Conservation (phyloP, 2,888 invertebrate genomes). For the Rapana venosa region DNA sequence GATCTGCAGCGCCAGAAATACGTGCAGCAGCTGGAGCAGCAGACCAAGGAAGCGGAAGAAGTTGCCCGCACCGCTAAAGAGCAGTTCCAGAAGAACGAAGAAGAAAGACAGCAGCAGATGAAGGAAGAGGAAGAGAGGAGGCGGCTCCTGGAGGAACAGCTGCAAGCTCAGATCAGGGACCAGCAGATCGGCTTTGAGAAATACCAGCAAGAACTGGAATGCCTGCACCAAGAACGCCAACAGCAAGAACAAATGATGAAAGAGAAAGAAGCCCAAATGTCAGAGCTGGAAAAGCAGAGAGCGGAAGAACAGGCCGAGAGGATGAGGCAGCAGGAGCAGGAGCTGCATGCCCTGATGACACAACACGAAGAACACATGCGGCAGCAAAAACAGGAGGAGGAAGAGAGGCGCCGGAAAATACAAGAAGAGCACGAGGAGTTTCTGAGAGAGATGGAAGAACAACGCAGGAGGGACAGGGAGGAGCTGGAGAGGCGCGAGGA, state of each 20-base stretch:
- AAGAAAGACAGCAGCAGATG: background rate
- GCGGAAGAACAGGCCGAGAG: conserved; percentile 23
- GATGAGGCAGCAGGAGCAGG: background rate
- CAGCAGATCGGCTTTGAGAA: conserved; percentile 19
- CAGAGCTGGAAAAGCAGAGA: background rate
- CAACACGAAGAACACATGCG: background rate
- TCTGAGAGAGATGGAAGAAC: background rate
- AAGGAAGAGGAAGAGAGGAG: background rate
- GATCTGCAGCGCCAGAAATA: conserved; percentile 29
- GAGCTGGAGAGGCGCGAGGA: background rate
- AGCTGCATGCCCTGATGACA: background rate
- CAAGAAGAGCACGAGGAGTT: background rate
- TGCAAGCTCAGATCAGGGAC: background rate
- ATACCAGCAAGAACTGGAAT: conserved; percentile 2
- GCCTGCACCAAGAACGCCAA: background rate
- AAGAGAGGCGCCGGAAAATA: background rate
- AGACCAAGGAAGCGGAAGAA: conserved; percentile 15
- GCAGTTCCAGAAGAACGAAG: conserved; percentile 29
- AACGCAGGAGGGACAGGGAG: background rate
- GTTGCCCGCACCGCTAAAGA: background rate
- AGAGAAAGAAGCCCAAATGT: background rate
- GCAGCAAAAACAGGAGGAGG: background rate
- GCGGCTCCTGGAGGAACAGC: background rate
- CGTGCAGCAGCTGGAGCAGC: conserved; percentile 30
- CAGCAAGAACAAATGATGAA: background rate